Percentiles rank a stretch among this genome's conserved stretches.
These are phyloP conservation scores for Euphonia xanthogaster DNA, from an alignment of 2,797 vertebrate species.

Conservation along the genomic window DNA sequence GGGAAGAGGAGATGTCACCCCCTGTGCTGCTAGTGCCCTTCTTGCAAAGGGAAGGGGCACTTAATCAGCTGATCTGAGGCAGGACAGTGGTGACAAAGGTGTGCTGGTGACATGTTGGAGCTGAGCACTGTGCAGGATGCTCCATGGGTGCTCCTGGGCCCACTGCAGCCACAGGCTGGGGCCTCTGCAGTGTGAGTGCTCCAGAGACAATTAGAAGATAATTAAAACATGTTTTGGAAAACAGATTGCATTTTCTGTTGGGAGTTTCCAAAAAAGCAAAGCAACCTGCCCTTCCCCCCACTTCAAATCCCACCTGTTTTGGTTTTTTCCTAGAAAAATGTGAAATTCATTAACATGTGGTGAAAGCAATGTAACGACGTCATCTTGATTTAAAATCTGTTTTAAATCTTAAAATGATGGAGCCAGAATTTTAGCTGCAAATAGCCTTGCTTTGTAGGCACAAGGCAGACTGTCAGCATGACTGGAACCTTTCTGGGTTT, in stretches of 20 bases:
- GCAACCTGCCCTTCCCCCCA: background rate
- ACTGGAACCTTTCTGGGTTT: background rate
- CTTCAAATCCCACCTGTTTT: constrained; percentile 54
- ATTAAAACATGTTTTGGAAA: background rate
- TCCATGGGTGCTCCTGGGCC: background rate
- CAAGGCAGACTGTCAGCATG: background rate
- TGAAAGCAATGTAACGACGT: constrained; percentile 34
- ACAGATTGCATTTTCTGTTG: background rate
- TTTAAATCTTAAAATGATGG: constrained; percentile 45
- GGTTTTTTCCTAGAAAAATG: constrained; percentile 43
- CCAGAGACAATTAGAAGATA: background rate
- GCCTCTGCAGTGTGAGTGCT: background rate
- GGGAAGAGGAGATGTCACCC: background rate
- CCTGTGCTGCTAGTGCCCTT: background rate
- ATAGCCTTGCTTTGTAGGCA: background rate
- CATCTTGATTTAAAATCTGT: constrained; percentile 63
- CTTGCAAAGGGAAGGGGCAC: background rate
- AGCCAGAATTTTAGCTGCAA: constrained; percentile 16
- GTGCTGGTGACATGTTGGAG: background rate
- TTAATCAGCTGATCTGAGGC: background rate
- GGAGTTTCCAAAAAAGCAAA: constrained; percentile 25
- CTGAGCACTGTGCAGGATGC: background rate
- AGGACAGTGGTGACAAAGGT: background rate
- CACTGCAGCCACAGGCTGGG: accelerated
- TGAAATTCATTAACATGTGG: constrained; percentile 64